A percentile compares a stretch with the other conserved stretches of the same genome.
phyloP scores from a whole-genome alignment of 2,797 vertebrate genomes.

The Sciurus vulgaris region DNA sequence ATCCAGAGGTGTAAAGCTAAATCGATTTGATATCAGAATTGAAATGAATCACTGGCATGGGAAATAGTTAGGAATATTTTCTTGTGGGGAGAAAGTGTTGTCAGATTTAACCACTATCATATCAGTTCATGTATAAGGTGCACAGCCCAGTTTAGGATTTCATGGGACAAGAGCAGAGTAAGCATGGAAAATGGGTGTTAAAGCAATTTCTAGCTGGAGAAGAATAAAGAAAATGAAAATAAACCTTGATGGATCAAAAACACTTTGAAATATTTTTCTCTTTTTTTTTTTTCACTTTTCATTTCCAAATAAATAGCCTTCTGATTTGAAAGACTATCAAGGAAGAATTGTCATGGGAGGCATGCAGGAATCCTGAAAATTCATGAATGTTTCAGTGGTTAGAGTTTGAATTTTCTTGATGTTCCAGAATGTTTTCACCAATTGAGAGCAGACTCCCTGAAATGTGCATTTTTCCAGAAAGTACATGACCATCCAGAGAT shows the following conservation, averaged over 20 bases:
- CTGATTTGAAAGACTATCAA: conserved; percentile 51
- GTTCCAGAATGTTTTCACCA: not conserved
- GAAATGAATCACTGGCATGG: conserved; percentile 80
- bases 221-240: conserved; percentile 53
- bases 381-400: not conserved
- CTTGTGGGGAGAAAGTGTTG: conserved; percentile 68
- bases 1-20: conserved; percentile 80
- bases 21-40: conserved; percentile 81
- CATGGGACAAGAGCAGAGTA: not conserved
- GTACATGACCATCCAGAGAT: not conserved
- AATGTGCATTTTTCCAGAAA: not conserved
- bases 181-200: conserved; percentile 57
- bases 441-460: not conserved
- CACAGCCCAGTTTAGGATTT: conserved; percentile 68
- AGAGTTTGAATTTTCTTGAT: not conserved
- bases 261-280: conserved; percentile 9
- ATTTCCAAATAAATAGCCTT: conserved; percentile 53
- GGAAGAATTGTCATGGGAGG: conserved; percentile 12
- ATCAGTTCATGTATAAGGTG: conserved; percentile 52
- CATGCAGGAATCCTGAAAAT: not conserved
- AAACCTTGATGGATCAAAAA: conserved; percentile 49
- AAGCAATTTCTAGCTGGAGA: conserved; percentile 70
- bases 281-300: not conserved
- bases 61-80: conserved; percentile 80
- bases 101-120: conserved; percentile 77